Conservation (phyloP, 2,797 vertebrate species). For the Argya squamiceps region DNA sequence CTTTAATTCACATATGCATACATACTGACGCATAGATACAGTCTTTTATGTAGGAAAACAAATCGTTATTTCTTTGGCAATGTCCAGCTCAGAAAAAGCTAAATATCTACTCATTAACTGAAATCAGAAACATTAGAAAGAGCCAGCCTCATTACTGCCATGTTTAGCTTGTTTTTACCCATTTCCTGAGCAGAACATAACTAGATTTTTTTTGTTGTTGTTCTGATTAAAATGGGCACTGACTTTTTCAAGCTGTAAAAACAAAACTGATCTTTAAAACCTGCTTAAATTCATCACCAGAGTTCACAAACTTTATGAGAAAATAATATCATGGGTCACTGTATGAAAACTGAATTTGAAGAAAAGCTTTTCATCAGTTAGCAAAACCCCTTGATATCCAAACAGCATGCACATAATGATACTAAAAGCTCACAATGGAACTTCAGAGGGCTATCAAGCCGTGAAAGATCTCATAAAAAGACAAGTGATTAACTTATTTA, state of each 20-base stretch:
- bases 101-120: background rate
- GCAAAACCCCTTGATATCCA: constrained; percentile 47
- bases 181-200: background rate
- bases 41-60: background rate
- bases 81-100: background rate
- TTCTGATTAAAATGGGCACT: constrained; percentile 5
- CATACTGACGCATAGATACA: background rate
- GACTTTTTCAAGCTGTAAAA: constrained; percentile 46
- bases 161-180: constrained; percentile 22
- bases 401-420: constrained; percentile 52
- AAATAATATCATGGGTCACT: constrained; percentile 46
- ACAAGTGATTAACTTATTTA: constrained; percentile 67
- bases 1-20: background rate
- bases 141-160: background rate
- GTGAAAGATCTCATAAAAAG: constrained; percentile 69
- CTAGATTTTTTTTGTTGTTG: background rate
- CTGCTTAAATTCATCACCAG: background rate
- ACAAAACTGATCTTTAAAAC: constrained; percentile 1
- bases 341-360: constrained; percentile 48
- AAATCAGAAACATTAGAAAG: constrained; percentile 32
- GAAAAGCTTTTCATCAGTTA: constrained; percentile 43
- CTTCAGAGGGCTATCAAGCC: constrained; percentile 67
- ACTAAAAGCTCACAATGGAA: constrained; percentile 66
- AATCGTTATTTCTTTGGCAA: background rate
- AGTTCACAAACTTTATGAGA: constrained; percentile 34